Conservation (phyloP, 37 sponge, comb jelly and placozoan genomes). For the Tethya wilhelma region DNA sequence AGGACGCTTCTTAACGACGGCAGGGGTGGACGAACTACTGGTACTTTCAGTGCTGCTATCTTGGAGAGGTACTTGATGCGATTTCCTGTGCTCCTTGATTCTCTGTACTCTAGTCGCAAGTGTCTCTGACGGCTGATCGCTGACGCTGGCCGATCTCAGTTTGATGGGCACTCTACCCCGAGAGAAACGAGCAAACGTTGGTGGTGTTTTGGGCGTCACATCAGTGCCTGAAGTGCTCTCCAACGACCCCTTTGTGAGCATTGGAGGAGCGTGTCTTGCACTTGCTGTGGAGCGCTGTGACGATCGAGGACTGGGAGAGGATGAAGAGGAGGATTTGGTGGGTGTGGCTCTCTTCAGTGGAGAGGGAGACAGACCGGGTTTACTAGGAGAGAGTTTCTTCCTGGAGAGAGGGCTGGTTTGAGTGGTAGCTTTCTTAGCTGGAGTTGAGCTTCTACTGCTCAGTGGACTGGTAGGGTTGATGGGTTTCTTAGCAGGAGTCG, state of each 20-base stretch:
- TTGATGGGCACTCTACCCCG: neutral
- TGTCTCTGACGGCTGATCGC: neutral
- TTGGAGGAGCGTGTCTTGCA: conserved; percentile 1
- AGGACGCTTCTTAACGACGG: no score
- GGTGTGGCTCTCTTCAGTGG: neutral
- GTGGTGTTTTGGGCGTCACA: neutral
- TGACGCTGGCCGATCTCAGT: neutral
- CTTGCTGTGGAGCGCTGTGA: neutral
- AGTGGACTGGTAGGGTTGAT: neutral
- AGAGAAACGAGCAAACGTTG: conserved; percentile 15
- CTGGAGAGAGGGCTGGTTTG: neutral
- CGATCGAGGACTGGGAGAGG: neutral
- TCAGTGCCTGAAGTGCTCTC: neutral
- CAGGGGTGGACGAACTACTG: neutral
- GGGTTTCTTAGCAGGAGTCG: neutral
- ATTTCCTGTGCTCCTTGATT: neutral
- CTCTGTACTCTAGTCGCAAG: neutral
- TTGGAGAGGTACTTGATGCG: neutral
- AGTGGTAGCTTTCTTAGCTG: neutral
- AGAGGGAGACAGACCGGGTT: neutral
- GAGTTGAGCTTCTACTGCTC: neutral
- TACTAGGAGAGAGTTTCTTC: neutral
- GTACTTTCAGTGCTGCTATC: neutral
- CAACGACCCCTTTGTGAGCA: neutral
- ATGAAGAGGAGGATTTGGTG: neutral